Conservation (phyloP, 2,797 vertebrate species). For the Danio jaintianensis region DNA sequence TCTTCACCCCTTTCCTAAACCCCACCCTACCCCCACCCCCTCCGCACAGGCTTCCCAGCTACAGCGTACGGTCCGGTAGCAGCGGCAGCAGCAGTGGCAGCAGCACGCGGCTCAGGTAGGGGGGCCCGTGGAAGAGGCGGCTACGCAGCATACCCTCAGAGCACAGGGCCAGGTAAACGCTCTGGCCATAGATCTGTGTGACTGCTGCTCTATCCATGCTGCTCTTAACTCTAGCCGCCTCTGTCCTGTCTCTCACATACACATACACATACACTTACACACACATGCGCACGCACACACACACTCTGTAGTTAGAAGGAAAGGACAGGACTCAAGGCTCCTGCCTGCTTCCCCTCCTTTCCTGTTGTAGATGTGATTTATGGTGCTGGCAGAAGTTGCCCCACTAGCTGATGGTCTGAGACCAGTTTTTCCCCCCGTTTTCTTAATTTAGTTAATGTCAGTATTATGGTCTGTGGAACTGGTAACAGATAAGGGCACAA, state of each 20-base stretch:
- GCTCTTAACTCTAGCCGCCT: conserved; percentile 61
- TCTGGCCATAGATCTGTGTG: conserved; percentile 85
- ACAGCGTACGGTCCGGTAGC: conserved; percentile 90
- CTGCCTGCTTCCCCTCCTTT: conserved; percentile 42
- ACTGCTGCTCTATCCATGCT: conserved; percentile 79
- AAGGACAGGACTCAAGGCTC: conserved; percentile 41
- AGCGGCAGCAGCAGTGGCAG: conserved; percentile 87
- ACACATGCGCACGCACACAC: conserved; percentile 34
- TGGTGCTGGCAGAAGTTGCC: conserved; percentile 43
- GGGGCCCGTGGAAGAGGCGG: conserved; percentile 80
- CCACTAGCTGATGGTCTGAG: conserved; percentile 39
- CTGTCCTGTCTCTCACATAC: conserved; percentile 52
- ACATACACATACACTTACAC: conserved; percentile 43
- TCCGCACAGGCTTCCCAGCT: conserved; percentile 83
- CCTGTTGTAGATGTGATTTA: conserved; percentile 51
- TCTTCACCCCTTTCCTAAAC: neutral
- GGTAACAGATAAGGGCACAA: conserved; percentile 54
- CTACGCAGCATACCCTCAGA: conserved; percentile 82
- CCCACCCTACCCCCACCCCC: neutral
- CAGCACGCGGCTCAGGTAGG: conserved; percentile 93
- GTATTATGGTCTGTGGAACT: conserved; percentile 37
- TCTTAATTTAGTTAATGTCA: conserved; percentile 16
- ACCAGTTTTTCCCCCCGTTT: conserved; percentile 37
- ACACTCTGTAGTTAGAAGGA: conserved; percentile 46
- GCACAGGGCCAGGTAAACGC: conserved; percentile 86